phyloP scores from a whole-genome alignment of 2,113 vertebrate species.

The Osmerus mordax region DNA sequence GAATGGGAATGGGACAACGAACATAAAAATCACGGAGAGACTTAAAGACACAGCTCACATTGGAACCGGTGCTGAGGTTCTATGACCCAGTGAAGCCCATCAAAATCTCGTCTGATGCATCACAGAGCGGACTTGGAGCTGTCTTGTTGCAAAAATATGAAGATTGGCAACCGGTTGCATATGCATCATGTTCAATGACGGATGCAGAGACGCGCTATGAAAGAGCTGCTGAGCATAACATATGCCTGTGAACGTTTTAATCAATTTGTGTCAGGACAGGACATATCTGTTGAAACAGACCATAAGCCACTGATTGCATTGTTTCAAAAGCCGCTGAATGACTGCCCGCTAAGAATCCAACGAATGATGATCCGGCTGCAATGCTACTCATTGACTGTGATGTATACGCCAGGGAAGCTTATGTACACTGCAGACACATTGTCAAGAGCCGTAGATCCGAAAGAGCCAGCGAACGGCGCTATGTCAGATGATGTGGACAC shows the following conservation, averaged over 20 bases:
- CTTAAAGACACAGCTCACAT: constrained; percentile 5
- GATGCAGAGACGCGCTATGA: constrained; percentile 4
- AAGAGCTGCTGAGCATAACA: constrained; percentile 16
- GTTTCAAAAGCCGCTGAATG: neutral
- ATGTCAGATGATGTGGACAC: too few species aligned
- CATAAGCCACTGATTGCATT: constrained; percentile 1
- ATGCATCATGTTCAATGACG: constrained; percentile 15
- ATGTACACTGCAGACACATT: too few species aligned
- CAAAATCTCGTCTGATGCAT: constrained; percentile 27
- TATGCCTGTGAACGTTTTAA: constrained; percentile 23
- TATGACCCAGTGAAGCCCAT: constrained; percentile 17
- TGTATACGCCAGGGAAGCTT: too few species aligned
- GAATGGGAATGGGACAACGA: constrained; percentile 22
- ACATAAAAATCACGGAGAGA: constrained; percentile 8
- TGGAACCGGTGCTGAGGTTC: constrained; percentile 21
- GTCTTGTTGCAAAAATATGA: neutral
- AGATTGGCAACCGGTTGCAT: too few species aligned
- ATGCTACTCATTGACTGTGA: too few species aligned
- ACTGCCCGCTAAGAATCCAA: neutral
- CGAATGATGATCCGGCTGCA: neutral
- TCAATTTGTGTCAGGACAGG: constrained; percentile 1
- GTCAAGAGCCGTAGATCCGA: too few species aligned
- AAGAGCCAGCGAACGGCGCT: too few species aligned
- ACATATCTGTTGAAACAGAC: neutral
- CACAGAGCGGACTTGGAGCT: constrained; percentile 9